Evolutionary conservation across 37 sponge, comb jelly and placozoan species (phyloP).

Genomic region (Beroe forskalii): DNA sequence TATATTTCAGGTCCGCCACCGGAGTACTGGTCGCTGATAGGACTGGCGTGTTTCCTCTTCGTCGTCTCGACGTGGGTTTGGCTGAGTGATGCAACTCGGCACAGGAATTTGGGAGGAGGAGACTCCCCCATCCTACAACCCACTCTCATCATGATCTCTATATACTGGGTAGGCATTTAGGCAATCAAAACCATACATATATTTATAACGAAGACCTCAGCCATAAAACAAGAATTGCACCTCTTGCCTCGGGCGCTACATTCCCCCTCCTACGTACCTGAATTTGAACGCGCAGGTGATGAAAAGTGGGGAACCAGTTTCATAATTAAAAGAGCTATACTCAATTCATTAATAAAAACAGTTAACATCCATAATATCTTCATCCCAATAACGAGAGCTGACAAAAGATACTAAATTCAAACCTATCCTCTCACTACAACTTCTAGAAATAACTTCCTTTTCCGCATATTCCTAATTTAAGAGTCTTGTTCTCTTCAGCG

Average conservation of each 20-base stretch:
- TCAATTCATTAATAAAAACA: not conserved
- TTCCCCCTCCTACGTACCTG: too few relatives aligned
- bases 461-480: too few relatives aligned
- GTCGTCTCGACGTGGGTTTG: not conserved
- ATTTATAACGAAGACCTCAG: not conserved
- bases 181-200: not conserved
- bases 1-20: not conserved
- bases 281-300: too few relatives aligned
- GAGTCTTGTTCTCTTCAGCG: too few relatives aligned
- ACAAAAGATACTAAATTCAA: too few relatives aligned
- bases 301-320: too few relatives aligned
- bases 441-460: too few relatives aligned
- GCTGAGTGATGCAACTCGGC: not conserved
- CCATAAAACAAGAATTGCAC: too few relatives aligned
- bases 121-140: not conserved
- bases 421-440: too few relatives aligned
- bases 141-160: not conserved
- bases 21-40: slow-evolving; percentile 21
- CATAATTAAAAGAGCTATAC: not conserved
- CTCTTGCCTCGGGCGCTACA: too few relatives aligned
- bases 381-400: too few relatives aligned
- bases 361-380: too few relatives aligned
- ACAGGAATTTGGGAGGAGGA: not conserved
- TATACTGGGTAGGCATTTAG: not conserved
- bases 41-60: not conserved